Evolutionary conservation across 2,888 invertebrate genomes (phyloP).

Genomic region (Drosophila sordidapex): DNA sequence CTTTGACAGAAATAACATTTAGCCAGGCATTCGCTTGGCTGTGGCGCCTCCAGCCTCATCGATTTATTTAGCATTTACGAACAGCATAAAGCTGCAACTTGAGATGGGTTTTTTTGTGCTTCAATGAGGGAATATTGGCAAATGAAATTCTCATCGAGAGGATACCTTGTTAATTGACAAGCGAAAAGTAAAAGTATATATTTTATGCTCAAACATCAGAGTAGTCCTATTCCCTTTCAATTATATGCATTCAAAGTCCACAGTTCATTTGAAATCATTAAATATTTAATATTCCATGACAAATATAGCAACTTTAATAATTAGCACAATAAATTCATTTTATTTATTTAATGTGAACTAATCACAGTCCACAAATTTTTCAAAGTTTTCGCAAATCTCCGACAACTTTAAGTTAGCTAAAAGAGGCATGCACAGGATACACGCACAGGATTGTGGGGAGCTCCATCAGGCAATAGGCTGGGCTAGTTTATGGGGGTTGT

Average conservation of each 20-base stretch:
- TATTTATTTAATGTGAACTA: background rate
- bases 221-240: background rate
- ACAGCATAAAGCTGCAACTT: constrained; percentile 15
- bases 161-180: background rate
- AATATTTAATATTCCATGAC: background rate
- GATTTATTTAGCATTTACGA: constrained; percentile 67
- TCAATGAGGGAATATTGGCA: background rate
- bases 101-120: constrained; percentile 1
- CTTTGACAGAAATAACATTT: constrained; percentile 71
- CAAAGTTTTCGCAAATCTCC: background rate
- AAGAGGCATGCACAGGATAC: background rate
- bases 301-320: background rate
- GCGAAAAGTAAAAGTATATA: background rate
- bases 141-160: background rate
- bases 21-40: constrained; percentile 17
- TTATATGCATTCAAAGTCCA: background rate
- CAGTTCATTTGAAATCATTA: background rate
- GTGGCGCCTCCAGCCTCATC: constrained; percentile 36
- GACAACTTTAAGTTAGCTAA: background rate
- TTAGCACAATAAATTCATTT: background rate
- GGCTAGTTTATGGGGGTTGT: background rate
- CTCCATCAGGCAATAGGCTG: background rate
- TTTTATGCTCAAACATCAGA: background rate
- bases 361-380: background rate
- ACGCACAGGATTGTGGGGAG: background rate